Conservation (phyloP, 1,140 invertebrate genomes). For the Dinoponera quadriceps region DNA sequence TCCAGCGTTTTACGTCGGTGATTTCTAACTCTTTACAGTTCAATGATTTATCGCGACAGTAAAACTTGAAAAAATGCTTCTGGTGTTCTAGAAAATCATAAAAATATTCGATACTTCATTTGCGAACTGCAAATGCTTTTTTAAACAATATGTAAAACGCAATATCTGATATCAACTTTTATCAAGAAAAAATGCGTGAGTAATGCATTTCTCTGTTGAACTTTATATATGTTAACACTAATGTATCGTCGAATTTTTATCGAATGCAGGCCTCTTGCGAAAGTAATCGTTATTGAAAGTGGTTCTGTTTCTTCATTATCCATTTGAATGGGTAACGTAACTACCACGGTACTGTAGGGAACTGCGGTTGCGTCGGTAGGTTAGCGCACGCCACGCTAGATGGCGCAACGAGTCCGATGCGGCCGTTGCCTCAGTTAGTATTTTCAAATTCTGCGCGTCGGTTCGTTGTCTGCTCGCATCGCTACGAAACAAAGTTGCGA, state of each 20-base stretch:
- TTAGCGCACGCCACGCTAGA: constrained; percentile 12
- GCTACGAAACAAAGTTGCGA: neutral
- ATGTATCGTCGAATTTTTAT: too few relatives aligned
- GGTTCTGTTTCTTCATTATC: neutral
- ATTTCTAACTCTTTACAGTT: constrained; percentile 6
- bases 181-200: too few relatives aligned
- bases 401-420: constrained; percentile 25
- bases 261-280: too few relatives aligned
- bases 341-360: constrained; percentile 12
- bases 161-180: too few relatives aligned
- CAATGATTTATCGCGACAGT: neutral
- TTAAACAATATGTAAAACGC: neutral
- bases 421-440: neutral
- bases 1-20: neutral
- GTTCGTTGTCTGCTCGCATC: neutral
- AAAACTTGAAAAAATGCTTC: neutral
- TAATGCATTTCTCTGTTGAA: too few relatives aligned
- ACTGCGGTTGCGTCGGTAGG: constrained; percentile 11
- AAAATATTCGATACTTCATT: neutral
- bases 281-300: neutral
- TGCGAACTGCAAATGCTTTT: neutral
- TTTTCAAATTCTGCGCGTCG: neutral
- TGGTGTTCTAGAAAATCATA: neutral
- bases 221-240: too few relatives aligned
- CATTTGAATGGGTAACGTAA: neutral